Evolutionary conservation across 2,113 vertebrate species (phyloP).

Genomic region (Toxotes chatareus): DNA sequence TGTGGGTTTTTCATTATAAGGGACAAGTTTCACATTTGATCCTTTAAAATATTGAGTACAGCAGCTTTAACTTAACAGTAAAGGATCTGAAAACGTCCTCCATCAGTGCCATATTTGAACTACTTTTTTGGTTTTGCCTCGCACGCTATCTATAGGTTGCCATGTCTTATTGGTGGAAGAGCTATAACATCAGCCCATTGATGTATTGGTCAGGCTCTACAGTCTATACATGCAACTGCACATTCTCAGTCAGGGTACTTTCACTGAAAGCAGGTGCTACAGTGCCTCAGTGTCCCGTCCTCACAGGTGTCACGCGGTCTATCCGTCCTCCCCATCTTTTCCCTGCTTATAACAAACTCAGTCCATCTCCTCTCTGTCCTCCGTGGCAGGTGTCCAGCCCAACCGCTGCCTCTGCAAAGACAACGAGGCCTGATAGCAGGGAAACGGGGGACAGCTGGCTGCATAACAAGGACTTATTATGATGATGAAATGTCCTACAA

Average conservation of each 20-base stretch:
- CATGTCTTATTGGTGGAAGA: no score
- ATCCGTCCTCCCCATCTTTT: constrained; percentile 40
- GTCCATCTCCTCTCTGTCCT: constrained; percentile 25
- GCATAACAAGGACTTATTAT: constrained; percentile 81
- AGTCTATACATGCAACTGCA: not conserved
- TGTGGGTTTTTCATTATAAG: not conserved
- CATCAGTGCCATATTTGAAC: no score
- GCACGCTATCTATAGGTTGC: no score
- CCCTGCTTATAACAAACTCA: constrained; percentile 52
- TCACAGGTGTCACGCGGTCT: constrained; percentile 47
- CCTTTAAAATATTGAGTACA: not conserved
- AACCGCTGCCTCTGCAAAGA: constrained; percentile 57
- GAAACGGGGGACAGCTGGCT: constrained; percentile 57
- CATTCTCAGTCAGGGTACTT: not conserved
- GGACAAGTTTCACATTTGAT: not conserved
- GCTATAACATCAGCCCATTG: no score
- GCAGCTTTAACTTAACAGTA: not conserved
- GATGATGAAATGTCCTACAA: constrained; percentile 81
- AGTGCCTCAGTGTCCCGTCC: constrained; percentile 44
- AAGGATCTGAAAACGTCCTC: not conserved
- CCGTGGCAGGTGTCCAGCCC: constrained; percentile 76
- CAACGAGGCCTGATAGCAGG: constrained; percentile 73
- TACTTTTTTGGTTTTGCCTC: no score
- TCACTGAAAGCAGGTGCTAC: constrained; percentile 36
- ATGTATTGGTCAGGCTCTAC: not conserved